These are phyloP conservation scores for Amphipyra tragopoginis DNA, from an alignment of 2,888 invertebrate species.

Conservation along the genomic window DNA sequence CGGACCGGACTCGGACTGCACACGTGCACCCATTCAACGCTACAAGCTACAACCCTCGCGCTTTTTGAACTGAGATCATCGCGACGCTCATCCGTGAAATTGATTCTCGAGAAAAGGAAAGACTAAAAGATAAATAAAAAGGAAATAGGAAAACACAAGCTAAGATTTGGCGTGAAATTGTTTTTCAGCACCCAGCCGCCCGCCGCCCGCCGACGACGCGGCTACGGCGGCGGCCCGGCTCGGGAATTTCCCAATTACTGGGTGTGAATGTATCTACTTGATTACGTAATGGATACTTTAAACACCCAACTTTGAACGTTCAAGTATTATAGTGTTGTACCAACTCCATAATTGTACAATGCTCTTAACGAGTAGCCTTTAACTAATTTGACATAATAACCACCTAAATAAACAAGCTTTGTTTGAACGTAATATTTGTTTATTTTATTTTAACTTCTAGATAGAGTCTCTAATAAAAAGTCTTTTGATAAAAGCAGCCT, in stretches of 20 bases:
- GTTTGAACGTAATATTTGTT: slow-evolving; percentile 12
- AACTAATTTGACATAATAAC: slow-evolving; percentile 28
- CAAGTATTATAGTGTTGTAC: slow-evolving; percentile 39
- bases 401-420: slow-evolving; percentile 8
- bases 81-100: slow-evolving; percentile 90
- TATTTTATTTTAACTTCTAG: slow-evolving; percentile 6
- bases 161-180: slow-evolving; percentile 91
- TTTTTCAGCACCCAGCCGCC: slow-evolving; percentile 82
- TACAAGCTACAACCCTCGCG: slow-evolving; percentile 74
- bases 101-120: slow-evolving; percentile 89
- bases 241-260: slow-evolving; percentile 89
- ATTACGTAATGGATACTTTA: slow-evolving; percentile 80
- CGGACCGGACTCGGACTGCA: slow-evolving; percentile 58
- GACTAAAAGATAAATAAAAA: slow-evolving; percentile 90
- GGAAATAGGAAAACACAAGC: slow-evolving; percentile 90
- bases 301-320: slow-evolving; percentile 47
- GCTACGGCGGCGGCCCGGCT: slow-evolving; percentile 75
- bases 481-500: slow-evolving; percentile 23
- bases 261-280: slow-evolving; percentile 86
- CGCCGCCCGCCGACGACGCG: slow-evolving; percentile 74
- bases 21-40: slow-evolving; percentile 70
- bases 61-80: slow-evolving; percentile 89
- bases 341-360: slow-evolving; percentile 39
- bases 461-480: not conserved
- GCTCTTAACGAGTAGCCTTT: slow-evolving; percentile 19